Evolutionary conservation across 2,797 vertebrate species (phyloP), one percentile per base, ranked within the genome.

Genomic region (Betta splendens): DNA sequence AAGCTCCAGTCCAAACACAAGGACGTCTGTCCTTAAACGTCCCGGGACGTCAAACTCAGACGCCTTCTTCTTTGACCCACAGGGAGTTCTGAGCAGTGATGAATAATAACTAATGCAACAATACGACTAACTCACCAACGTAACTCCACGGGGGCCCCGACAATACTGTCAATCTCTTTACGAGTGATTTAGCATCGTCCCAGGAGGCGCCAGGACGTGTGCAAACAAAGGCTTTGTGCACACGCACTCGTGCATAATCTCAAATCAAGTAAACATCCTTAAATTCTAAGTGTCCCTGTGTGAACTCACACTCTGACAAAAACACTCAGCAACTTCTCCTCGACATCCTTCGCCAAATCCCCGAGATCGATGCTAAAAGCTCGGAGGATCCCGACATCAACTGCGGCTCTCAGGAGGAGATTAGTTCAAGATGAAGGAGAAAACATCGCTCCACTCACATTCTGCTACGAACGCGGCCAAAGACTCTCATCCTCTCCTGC

Each of bases 361-460:
- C 80, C 60, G 60, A 33, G 80, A 88, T 89, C 80, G 45, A 89
- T 85, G 81, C 69, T 59, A 54, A 85, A 83, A 81, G 83, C 86
- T 79, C 18, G 2, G 63, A 82, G 79, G 86, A 86, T 80, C 78
- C 49, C 26, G 46, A 72, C 85, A 78, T 85, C 82, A 82, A 77
- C 77, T 36, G 71, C 64, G 12, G 73, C 63, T 87, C 86, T 85
- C 77, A 21, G 21, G 84, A 88, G 83, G 56, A 87, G 87, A 89
- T 87, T 83, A 89, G 75, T 25, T 72, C 42, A 40, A 78, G 84
- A 84, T 79, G 77, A 85, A 83, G 79, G 67, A 45, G 64, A 54
- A 77, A 76, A 68, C 54, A 73, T 70, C 65, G 68, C 75, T 63
- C 49, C 66, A 23, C 62, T 77, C 64, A 29, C 28, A 49, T 52